Percentiles rank a stretch among this genome's conserved stretches.
phyloP scores from a whole-genome alignment of 2,797 vertebrate genomes.

The Pogoniulus pusillus region DNA sequence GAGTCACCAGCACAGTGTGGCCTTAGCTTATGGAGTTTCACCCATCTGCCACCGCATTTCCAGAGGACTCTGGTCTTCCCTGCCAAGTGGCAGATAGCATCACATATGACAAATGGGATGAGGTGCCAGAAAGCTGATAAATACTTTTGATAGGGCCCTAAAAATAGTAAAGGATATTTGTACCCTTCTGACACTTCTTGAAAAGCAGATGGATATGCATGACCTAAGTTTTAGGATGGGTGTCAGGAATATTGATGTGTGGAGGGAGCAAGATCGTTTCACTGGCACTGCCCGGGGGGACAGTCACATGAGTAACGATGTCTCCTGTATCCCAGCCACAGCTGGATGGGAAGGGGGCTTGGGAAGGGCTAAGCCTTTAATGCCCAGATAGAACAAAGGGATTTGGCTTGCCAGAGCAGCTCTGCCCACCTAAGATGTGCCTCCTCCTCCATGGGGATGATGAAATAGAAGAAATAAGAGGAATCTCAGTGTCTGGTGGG shows the following conservation, averaged over 20 bases:
- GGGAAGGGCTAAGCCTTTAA: neutral
- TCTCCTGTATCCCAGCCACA: neutral
- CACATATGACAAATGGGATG: constrained; percentile 70
- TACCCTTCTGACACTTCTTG: constrained; percentile 68
- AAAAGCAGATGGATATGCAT: constrained; percentile 76
- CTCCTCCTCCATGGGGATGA: neutral
- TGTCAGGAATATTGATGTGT: constrained; percentile 80
- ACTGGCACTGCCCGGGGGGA: constrained; percentile 32
- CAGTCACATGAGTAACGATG: constrained; percentile 63
- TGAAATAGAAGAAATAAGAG: neutral
- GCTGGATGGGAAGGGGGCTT: neutral
- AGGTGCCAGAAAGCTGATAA: constrained; percentile 74
- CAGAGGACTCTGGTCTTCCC: neutral
- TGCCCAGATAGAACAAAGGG: neutral
- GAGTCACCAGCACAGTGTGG: neutral
- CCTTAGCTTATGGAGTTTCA: neutral
- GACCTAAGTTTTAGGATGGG: constrained; percentile 74
- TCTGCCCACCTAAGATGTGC: neutral
- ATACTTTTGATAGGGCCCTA: constrained; percentile 75
- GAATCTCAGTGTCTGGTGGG: neutral
- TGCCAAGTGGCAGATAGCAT: neutral
- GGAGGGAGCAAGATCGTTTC: constrained; percentile 60
- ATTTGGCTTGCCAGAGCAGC: neutral
- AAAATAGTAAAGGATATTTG: constrained; percentile 77
- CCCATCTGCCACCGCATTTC: neutral